A percentile compares a stretch with the other conserved stretches of the same genome.
These are phyloP conservation scores for Bombylius discolor DNA, from an alignment of 2,888 invertebrate genomes.

Conservation along the genomic window DNA sequence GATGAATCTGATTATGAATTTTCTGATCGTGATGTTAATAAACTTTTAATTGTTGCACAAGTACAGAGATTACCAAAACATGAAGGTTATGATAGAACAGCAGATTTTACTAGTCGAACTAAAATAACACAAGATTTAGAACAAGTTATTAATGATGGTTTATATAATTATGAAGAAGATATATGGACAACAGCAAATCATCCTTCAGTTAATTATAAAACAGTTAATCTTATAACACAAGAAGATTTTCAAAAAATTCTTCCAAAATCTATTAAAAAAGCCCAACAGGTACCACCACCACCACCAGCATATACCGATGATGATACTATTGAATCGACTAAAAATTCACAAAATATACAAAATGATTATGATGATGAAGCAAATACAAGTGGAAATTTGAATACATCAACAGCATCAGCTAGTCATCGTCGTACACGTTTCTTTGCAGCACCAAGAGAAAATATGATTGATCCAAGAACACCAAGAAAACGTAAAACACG, in stretches of 20 bases:
- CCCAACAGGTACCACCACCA: slow-evolving; percentile 65
- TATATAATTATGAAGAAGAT: slow-evolving; percentile 91
- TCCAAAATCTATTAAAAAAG: slow-evolving; percentile 49
- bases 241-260: slow-evolving; percentile 74
- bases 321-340: slow-evolving; percentile 10
- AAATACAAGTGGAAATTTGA: slow-evolving; percentile 7
- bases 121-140: slow-evolving; percentile 92
- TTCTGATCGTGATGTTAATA: slow-evolving; percentile 83
- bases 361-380: neutral
- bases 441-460: slow-evolving; percentile 86
- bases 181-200: slow-evolving; percentile 58
- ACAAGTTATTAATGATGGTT: slow-evolving; percentile 93
- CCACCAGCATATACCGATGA: slow-evolving; percentile 51
- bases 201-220: slow-evolving; percentile 53
- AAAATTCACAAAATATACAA: neutral
- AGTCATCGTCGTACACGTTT: slow-evolving; percentile 57
- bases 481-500: slow-evolving; percentile 78
- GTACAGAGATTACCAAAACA: slow-evolving; percentile 57
- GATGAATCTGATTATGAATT: slow-evolving; percentile 78
- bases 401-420: slow-evolving; percentile 3
- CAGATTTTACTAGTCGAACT: slow-evolving; percentile 76
- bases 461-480: slow-evolving; percentile 46
- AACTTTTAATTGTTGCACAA: slow-evolving; percentile 91
- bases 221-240: slow-evolving; percentile 77
- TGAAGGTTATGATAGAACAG: slow-evolving; percentile 81